Percentiles rank a stretch among this genome's conserved stretches.
Evolutionary conservation across 2,888 invertebrate species (phyloP).

Genomic region (Apamea monoglypha): DNA sequence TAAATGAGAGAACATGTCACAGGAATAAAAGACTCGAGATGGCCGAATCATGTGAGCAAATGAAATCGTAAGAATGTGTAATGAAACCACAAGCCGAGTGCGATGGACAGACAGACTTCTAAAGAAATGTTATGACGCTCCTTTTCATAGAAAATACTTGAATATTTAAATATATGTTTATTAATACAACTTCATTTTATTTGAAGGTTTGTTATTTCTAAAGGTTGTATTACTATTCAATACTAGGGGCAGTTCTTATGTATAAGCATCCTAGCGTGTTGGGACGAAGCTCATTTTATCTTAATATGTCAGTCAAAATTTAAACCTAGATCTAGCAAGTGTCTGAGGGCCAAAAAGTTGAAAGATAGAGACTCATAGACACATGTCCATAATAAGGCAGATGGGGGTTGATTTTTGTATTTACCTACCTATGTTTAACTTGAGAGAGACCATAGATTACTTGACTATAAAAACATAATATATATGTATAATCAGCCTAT

Average conservation of each 20-base stretch:
- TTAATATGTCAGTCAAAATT: constrained; percentile 39
- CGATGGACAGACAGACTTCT: constrained; percentile 41
- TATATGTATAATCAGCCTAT: too few relatives aligned
- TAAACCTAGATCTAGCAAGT: background rate
- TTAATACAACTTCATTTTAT: background rate
- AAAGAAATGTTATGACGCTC: constrained; percentile 53
- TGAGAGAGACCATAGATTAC: background rate
- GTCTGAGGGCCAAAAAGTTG: background rate
- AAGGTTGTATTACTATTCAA: background rate
- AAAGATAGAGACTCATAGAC: background rate
- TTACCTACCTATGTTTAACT: background rate
- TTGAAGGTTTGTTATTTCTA: constrained; percentile 3
- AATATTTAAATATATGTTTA: constrained; percentile 41
- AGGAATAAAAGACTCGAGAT: constrained; percentile 63
- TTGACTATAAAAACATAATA: background rate
- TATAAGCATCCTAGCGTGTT: constrained; percentile 4
- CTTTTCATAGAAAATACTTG: constrained; percentile 26
- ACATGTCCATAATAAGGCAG: background rate
- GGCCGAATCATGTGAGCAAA: constrained; percentile 65
- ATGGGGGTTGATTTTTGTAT: background rate
- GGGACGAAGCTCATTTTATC: constrained; percentile 9
- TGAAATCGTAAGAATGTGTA: constrained; percentile 65
- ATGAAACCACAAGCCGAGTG: constrained; percentile 53
- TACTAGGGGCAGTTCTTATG: constrained; percentile 1
- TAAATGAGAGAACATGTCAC: constrained; percentile 63